A percentile compares a stretch with the other conserved stretches of the same genome.
phyloP scores from a whole-genome alignment of 2,797 vertebrate genomes.

The Halcyon badia region DNA sequence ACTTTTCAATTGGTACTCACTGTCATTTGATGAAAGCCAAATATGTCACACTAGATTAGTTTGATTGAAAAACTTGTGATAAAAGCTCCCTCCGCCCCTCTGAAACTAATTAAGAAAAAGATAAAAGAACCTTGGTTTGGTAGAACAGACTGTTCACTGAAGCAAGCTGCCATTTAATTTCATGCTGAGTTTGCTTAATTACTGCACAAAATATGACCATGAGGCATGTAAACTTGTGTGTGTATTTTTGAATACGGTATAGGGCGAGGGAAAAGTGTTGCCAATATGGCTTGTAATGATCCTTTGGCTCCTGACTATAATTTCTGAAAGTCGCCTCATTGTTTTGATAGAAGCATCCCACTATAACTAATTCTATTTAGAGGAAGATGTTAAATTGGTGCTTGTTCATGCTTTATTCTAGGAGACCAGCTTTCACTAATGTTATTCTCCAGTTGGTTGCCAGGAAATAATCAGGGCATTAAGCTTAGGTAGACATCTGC shows the following conservation, averaged over 20 bases:
- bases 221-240: constrained; percentile 67
- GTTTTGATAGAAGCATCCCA: constrained; percentile 38
- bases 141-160: constrained; percentile 77
- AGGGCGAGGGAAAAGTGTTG: not conserved
- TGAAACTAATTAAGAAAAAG: constrained; percentile 83
- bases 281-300: constrained; percentile 65
- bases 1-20: constrained; percentile 66
- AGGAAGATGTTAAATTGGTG: constrained; percentile 16
- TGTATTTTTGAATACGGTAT: constrained; percentile 2
- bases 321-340: constrained; percentile 42
- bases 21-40: constrained; percentile 74
- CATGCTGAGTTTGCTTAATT: constrained; percentile 85
- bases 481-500: not conserved
- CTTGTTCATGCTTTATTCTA: constrained; percentile 6
- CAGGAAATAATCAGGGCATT: constrained; percentile 22
- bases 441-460: not conserved
- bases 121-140: constrained; percentile 78
- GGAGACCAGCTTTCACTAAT: constrained; percentile 2
- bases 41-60: constrained; percentile 81
- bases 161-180: constrained; percentile 81
- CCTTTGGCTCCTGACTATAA: constrained; percentile 57
- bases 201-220: constrained; percentile 73
- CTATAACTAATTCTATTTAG: constrained; percentile 30
- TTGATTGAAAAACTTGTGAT: constrained; percentile 78
- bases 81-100: constrained; percentile 71